phyloP scores from a whole-genome alignment of 2,797 vertebrate genomes.

The Stomatorhinus walkeri region DNA sequence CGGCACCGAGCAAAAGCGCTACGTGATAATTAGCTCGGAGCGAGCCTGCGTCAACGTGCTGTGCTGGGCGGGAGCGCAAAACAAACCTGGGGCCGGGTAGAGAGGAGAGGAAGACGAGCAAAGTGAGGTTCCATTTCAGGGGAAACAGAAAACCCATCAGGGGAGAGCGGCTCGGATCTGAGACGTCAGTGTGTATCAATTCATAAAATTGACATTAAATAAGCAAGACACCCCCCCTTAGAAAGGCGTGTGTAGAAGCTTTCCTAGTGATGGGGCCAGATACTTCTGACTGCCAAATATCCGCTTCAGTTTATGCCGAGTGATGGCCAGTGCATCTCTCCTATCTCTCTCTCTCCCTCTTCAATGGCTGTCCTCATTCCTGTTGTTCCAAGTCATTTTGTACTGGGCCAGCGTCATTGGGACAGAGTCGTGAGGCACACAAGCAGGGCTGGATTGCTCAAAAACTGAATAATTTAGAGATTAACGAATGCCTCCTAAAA shows the following conservation, averaged over 20 bases:
- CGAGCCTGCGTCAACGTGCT: background rate
- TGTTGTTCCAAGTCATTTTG: constrained; percentile 5
- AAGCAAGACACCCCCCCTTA: background rate
- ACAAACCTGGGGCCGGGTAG: background rate
- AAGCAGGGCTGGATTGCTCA: background rate
- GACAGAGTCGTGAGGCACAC: background rate
- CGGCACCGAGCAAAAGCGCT: background rate
- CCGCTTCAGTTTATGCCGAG: background rate
- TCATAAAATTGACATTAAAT: background rate
- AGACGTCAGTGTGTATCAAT: background rate
- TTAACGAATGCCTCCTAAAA: background rate
- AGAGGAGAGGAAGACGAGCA: background rate
- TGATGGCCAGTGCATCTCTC: background rate
- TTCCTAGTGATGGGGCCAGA: background rate
- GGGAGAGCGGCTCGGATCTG: background rate
- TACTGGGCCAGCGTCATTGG: background rate
- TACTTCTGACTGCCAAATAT: background rate
- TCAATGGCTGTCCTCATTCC: background rate
- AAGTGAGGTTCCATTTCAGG: background rate
- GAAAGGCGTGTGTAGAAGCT: background rate
- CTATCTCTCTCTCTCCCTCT: background rate
- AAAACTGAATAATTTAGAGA: background rate
- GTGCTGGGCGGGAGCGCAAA: background rate
- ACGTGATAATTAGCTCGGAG: background rate
- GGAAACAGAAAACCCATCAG: background rate